A percentile compares a stretch with the other conserved stretches of the same genome.
Conservation (phyloP, 2,113 vertebrate species). For the Balaeniceps rex region DNA sequence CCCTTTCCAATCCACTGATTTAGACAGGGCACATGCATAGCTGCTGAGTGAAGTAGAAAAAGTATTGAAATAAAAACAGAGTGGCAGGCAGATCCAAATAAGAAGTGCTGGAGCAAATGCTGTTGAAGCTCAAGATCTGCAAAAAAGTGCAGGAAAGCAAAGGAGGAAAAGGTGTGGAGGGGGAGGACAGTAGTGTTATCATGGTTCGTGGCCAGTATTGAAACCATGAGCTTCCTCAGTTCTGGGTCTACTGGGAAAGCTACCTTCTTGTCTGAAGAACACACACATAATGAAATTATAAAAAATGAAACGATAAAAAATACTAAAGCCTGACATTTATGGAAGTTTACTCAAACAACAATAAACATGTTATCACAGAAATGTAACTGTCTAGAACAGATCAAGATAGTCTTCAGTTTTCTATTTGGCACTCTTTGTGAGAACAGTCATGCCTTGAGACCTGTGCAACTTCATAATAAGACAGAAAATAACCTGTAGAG, state of each 20-base stretch:
- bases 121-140: neutral
- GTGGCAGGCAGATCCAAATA: neutral
- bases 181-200: neutral
- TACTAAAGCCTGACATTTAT: neutral
- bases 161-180: neutral
- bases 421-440: neutral
- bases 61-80: neutral
- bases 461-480: neutral
- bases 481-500: neutral
- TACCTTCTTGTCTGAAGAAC: neutral
- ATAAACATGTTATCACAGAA: neutral
- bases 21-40: neutral
- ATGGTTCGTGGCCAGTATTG: neutral
- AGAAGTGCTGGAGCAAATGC: neutral
- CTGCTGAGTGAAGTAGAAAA: neutral
- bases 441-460: neutral
- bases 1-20: neutral
- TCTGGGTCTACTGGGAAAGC: neutral
- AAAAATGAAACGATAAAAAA: neutral
- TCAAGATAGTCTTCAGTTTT: neutral
- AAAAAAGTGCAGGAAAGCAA: neutral
- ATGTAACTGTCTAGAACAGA: neutral
- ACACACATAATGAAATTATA: neutral
- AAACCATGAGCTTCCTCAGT: neutral
- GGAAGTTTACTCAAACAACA: neutral